phyloP scores from a whole-genome alignment of 2,113 vertebrate species.

The Sus scrofa region T2T-Sscrofa CM000817.6:112651001-112651500 shows the following conservation, averaged over 20 bases:
- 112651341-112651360: background rate
- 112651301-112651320: too few relatives aligned
- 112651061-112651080: background rate
- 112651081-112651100: background rate
- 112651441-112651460: background rate
- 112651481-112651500: background rate
- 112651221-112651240: background rate
- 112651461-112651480: background rate
- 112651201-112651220: background rate
- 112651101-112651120: background rate
- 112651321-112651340: rapidly evolving
- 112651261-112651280: background rate
- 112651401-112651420: background rate
- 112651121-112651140: background rate
- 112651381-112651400: background rate
- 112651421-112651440: background rate
- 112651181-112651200: background rate
- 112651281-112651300: background rate
- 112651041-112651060: slow-evolving; percentile 32
- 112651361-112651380: background rate
- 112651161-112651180: background rate
- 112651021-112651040: background rate
- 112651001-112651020: background rate
- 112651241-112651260: background rate
- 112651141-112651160: background rate